Evolutionary conservation across 2,888 invertebrate genomes (phyloP).

Genomic region (Gibbula magus): DNA sequence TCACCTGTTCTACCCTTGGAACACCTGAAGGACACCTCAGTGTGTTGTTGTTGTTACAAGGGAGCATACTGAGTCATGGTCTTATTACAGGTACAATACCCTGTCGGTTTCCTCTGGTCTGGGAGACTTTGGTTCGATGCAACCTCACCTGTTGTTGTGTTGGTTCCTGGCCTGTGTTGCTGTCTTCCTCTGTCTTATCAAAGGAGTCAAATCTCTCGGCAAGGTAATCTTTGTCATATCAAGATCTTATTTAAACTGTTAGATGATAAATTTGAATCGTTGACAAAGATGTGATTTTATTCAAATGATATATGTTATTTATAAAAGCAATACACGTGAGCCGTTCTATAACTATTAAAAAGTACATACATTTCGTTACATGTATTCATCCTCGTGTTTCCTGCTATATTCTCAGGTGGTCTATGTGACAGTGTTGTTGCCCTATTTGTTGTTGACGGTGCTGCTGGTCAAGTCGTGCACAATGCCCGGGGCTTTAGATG

Average conservation of each 20-base stretch:
- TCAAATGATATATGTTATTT: no score
- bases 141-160: not conserved
- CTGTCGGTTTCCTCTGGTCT: not conserved
- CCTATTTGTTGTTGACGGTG: not conserved
- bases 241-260: no score
- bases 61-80: no score
- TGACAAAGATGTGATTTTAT: no score
- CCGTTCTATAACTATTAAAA: no score
- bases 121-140: not conserved
- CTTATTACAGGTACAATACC: not conserved
- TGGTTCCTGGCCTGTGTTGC: not conserved
- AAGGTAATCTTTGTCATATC: not conserved
- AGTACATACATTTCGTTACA: no score
- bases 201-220: not conserved
- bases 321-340: no score
- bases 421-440: not conserved
- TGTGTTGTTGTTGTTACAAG: no score
- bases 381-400: no score
- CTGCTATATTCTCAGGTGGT: not conserved
- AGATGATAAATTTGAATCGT: no score
- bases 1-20: no score
- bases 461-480: not conserved
- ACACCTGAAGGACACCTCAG: no score
- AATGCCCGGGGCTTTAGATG: not conserved
- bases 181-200: not conserved